A percentile compares a stretch with the other conserved stretches of the same genome.
These are phyloP conservation scores for Benthosema pterotum DNA, from an alignment of 2,797 vertebrate genomes.

Conservation along the genomic window DNA sequence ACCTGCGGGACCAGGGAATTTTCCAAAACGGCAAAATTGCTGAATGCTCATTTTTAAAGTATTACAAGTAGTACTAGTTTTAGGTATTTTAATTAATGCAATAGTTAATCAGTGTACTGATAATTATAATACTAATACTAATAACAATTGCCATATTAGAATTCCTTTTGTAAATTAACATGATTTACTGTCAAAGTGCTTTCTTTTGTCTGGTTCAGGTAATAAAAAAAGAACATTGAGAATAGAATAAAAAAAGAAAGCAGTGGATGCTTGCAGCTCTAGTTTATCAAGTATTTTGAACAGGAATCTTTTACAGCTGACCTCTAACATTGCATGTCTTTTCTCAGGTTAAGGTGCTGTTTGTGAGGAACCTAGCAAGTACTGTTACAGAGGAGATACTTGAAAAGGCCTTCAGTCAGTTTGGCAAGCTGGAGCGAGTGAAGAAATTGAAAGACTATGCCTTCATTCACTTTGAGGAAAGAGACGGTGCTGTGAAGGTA, in stretches of 20 bases:
- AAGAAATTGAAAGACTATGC: conserved; percentile 99
- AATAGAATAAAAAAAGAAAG: not conserved
- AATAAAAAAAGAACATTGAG: too few species aligned
- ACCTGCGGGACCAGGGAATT: too few species aligned
- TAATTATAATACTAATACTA: too few species aligned
- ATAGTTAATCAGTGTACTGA: too few species aligned
- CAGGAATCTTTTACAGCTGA: not conserved
- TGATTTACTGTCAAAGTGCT: not conserved
- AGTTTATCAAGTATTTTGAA: not conserved
- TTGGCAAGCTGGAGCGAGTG: conserved; percentile 96
- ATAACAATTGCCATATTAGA: too few species aligned
- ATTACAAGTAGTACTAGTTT: too few species aligned
- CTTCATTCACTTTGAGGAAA: conserved; percentile 98
- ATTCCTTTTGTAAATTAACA: too few species aligned
- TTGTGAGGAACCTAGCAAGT: conserved; percentile 97
- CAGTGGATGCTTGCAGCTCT: not conserved
- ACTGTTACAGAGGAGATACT: conserved; percentile 97
- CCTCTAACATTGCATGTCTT: conserved; percentile 17
- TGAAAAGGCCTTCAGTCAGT: conserved; percentile 96
- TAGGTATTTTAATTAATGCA: too few species aligned
- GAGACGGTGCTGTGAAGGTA: conserved; percentile 98
- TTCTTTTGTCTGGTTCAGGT: not conserved
- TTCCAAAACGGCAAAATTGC: too few species aligned
- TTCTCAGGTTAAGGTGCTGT: conserved; percentile 94
- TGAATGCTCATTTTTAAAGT: too few species aligned